phyloP scores from a whole-genome alignment of 2,113 vertebrate genomes.

The Edolisoma coerulescens region DNA sequence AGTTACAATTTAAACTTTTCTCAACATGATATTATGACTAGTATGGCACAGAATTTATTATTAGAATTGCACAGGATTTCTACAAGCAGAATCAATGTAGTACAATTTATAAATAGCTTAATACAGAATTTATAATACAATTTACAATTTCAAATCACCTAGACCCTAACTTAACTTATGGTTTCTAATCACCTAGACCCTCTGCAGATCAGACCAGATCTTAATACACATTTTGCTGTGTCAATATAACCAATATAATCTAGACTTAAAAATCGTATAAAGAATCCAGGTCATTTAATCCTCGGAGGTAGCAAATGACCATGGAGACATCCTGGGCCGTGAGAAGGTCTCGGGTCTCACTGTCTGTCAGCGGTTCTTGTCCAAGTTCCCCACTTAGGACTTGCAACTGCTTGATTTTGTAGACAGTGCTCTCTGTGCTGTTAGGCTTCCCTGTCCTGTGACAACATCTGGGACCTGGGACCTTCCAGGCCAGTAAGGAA shows the following conservation, averaged over 20 bases:
- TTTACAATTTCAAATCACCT: neutral
- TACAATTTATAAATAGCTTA: neutral
- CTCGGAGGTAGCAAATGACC: accelerated
- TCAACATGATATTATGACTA: neutral
- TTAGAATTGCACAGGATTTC: neutral
- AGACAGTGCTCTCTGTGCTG: neutral
- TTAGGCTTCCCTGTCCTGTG: neutral
- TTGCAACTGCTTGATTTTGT: neutral
- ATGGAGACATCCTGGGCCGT: neutral
- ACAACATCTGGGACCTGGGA: neutral
- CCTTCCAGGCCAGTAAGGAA: neutral
- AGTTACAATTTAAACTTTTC: neutral
- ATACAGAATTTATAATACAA: neutral
- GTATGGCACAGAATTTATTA: neutral
- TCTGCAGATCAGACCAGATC: neutral
- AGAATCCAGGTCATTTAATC: neutral
- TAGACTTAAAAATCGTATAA: neutral
- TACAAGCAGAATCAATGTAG: neutral
- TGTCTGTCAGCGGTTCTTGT: neutral
- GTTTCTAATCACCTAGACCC: neutral
- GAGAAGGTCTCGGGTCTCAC: accelerated
- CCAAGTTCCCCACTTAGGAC: neutral
- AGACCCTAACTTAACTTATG: neutral
- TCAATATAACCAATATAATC: neutral
- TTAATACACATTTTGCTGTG: neutral